phyloP scores from a whole-genome alignment of 2,797 vertebrate species.

The Amblyraja radiata region DNA sequence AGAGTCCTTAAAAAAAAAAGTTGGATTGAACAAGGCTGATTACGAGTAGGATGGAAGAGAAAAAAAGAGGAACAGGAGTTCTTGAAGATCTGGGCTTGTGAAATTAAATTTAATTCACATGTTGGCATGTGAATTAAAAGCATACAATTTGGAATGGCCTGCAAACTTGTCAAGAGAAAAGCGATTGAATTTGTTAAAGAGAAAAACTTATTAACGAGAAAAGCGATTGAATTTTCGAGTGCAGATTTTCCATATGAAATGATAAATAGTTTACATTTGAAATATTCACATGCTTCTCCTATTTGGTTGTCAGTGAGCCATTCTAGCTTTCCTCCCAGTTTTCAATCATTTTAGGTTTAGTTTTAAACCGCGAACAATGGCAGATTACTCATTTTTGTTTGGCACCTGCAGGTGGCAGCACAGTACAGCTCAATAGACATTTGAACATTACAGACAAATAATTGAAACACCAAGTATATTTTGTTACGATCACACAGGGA shows the following conservation, averaged over 20 bases:
- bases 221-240: background rate
- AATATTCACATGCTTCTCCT: background rate
- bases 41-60: background rate
- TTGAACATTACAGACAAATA: too few species aligned
- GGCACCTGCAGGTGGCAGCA: slow-evolving; percentile 21
- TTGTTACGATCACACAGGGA: background rate
- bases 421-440: background rate
- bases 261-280: background rate
- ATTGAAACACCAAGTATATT: background rate
- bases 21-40: background rate
- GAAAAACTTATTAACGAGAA: background rate
- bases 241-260: background rate
- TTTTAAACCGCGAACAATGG: background rate
- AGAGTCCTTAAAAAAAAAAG: background rate
- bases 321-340: background rate
- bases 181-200: too few species aligned
- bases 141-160: background rate
- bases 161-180: background rate
- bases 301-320: background rate
- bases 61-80: background rate
- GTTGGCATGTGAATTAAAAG: background rate
- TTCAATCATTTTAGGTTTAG: background rate
- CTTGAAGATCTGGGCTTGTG: background rate
- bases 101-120: background rate
- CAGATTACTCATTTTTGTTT: background rate